Conservation (phyloP, 2,888 invertebrate genomes). For the Tetropium fuscum region DNA sequence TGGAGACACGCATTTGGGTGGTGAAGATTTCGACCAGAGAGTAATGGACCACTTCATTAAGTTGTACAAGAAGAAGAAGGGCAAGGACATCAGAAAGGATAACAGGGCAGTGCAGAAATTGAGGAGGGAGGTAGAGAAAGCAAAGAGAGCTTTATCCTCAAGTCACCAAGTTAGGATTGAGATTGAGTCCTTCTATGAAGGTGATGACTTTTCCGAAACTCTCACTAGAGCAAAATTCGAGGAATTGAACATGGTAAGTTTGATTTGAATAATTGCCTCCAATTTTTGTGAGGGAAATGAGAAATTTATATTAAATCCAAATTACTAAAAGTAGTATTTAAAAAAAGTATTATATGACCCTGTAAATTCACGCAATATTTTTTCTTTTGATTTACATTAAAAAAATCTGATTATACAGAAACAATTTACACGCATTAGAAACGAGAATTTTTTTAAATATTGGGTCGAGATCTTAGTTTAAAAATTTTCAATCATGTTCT, state of each 20-base stretch:
- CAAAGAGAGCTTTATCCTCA: conserved; percentile 94
- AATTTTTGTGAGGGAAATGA: too few species aligned
- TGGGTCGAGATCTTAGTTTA: too few species aligned
- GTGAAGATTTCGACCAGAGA: conserved; percentile 98
- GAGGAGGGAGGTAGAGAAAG: conserved; percentile 97
- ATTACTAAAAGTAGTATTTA: too few species aligned
- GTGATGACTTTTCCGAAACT: conserved; percentile 98
- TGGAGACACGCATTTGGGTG: conserved; percentile 98
- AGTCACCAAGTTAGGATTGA: conserved; percentile 97
- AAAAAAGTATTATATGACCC: too few species aligned
- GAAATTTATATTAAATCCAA: too few species aligned
- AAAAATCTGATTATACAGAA: too few species aligned
- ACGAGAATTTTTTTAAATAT: too few species aligned
- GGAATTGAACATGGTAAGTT: conserved; percentile 89
- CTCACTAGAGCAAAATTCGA: conserved; percentile 99
- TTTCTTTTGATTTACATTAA: too few species aligned
- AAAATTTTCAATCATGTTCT: too few species aligned
- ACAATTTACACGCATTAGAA: too few species aligned
- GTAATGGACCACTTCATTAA: conserved; percentile 98
- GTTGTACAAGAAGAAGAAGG: conserved; percentile 98
- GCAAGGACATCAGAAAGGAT: conserved; percentile 95
- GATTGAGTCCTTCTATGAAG: conserved; percentile 98
- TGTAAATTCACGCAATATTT: too few species aligned
- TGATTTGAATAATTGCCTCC: too few species aligned
- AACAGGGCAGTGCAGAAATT: conserved; percentile 92